Evolutionary conservation across 2,888 invertebrate species (phyloP), one percentile per base, ranked within the genome.

Genomic region (Elmis aenea): DNA sequence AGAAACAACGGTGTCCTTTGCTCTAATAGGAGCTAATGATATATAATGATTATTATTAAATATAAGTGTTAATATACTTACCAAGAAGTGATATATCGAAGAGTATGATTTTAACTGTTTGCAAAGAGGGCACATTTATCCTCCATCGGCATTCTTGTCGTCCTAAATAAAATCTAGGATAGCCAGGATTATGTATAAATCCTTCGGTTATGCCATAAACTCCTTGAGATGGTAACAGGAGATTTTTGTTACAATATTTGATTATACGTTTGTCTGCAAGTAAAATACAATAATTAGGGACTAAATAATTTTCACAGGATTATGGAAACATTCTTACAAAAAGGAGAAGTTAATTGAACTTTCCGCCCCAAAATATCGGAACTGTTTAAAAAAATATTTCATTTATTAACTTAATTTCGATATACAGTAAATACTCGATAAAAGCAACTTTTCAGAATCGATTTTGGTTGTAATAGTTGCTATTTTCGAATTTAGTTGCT

Each of bases 81-180:
- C 84, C 77, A 59, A 81, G 74, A 52, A 85, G 72, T 41, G 83
- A 78, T 44, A 85, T 73, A 63, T 86, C 85, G 50, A 85, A 67
- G 16, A 86, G 65, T 0, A 78, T 77, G 29, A 85, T 61, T 45
- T 76, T 70, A 33, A 86, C 73, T 52, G 70, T 72, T 58, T 84
- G 83, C 38, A 79, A 77, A 0, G 73, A 71, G 26, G 76, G 68
- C 1, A 78, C 79, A 25, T 66, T 67, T 34, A 86, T 71, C 40
- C 71, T 72, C 85, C 85, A 85, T 21, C 74, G 71, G 59, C 86
- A 86, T 48, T 75, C 64, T 58, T 59, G 64, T 21, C 76, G 76
- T 0, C 82, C 84, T 8, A 82, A 72, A 59, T 85, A 85, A 66
- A 76, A 84, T 50, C 79, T 73, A 0, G 86, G 85, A 64, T 85